Conservation (phyloP, 2,797 vertebrate genomes). For the Percopsis omiscomaycus region DNA sequence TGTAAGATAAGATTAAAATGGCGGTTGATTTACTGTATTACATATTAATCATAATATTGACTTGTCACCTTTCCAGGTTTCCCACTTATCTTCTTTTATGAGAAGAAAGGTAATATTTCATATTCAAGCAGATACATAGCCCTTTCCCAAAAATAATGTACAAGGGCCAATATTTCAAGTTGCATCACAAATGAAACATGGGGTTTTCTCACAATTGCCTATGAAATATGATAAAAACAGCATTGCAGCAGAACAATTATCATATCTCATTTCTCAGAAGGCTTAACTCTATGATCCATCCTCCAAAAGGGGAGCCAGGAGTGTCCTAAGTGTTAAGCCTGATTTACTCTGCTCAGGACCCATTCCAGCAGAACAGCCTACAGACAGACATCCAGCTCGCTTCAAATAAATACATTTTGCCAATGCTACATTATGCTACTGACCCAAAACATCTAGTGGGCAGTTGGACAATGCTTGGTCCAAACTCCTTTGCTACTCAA, state of each 20-base stretch:
- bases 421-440: conserved; percentile 17
- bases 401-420: conserved; percentile 20
- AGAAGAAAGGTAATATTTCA: conserved; percentile 36
- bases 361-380: conserved; percentile 19
- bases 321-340: background rate
- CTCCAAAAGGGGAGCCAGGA: conserved; percentile 5
- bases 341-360: conserved; percentile 17
- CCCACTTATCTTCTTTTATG: conserved; percentile 37
- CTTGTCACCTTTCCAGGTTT: conserved; percentile 48
- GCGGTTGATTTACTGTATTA: conserved; percentile 10
- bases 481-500: background rate
- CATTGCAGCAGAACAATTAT: background rate
- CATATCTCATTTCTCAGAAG: conserved; percentile 6
- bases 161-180: conserved; percentile 35
- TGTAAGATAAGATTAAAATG: background rate
- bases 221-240: background rate
- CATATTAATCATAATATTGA: conserved; percentile 58
- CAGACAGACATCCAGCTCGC: conserved; percentile 13
- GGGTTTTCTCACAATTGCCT: background rate
- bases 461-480: conserved; percentile 10
- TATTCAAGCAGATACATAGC: conserved; percentile 44
- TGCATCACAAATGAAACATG: background rate
- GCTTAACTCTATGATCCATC: conserved; percentile 5
- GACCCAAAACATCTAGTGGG: conserved; percentile 36
- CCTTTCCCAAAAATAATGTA: conserved; percentile 27